These are phyloP conservation scores for Trachelus tabidus DNA, from an alignment of 2,888 invertebrate species.

Conservation along the genomic window DNA sequence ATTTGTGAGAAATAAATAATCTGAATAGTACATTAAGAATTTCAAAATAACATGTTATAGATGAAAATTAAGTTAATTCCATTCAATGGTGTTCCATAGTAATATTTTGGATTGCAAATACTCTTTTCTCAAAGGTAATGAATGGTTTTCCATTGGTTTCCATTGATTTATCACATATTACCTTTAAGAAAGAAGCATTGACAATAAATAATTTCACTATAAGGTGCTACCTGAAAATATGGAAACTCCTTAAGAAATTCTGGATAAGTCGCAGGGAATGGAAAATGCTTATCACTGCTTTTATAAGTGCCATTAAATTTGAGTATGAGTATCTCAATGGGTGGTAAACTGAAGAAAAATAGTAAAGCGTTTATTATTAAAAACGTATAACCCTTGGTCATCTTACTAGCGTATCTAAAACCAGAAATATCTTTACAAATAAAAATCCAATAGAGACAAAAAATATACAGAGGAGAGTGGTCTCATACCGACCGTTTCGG, in stretches of 20 bases:
- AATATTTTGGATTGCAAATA: no score
- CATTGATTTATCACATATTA: no score
- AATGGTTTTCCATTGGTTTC: no score
- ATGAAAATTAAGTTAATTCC: background rate
- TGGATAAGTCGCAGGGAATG: conserved; percentile 48
- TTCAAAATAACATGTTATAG: background rate
- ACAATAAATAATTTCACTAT: no score
- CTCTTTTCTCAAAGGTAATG: no score
- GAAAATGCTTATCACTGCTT: conserved; percentile 34
- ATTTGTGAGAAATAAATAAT: conserved; percentile 44
- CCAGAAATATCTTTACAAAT: background rate
- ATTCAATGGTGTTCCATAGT: background rate
- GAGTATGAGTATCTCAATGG: conserved; percentile 28
- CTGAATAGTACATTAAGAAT: conserved; percentile 23
- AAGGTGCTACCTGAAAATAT: conserved; percentile 40
- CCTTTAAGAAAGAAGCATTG: no score
- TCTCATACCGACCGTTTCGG: no score
- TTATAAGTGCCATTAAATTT: conserved; percentile 9
- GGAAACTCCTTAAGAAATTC: conserved; percentile 41
- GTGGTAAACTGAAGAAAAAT: conserved; percentile 44
- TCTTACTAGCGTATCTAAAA: conserved; percentile 39
- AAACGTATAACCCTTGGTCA: conserved; percentile 44
- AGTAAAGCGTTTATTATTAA: conserved; percentile 44
- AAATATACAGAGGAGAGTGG: no score
- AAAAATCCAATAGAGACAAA: background rate